A percentile compares a stretch with the other conserved stretches of the same genome.
Conservation (phyloP, 2,888 invertebrate genomes). For the Eristalis pertinax region DNA sequence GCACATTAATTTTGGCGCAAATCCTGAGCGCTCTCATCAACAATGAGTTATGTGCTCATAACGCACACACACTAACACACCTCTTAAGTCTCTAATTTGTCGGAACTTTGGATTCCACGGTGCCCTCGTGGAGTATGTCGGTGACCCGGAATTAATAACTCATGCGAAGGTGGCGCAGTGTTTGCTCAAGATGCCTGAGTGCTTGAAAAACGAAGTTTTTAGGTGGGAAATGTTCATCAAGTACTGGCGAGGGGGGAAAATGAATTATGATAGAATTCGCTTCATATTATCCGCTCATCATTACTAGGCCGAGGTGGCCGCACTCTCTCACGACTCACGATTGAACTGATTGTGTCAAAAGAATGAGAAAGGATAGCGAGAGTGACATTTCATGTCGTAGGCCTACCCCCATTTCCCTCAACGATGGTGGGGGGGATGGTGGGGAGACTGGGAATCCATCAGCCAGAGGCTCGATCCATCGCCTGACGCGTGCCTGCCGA, state of each 20-base stretch:
- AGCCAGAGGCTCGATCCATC: background rate
- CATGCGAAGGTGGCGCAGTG: background rate
- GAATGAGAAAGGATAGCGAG: slow-evolving; percentile 16
- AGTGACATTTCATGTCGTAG: slow-evolving; percentile 35
- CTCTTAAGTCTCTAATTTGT: slow-evolving; percentile 46
- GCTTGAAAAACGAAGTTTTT: slow-evolving; percentile 32
- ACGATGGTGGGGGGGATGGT: background rate
- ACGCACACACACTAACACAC: slow-evolving; percentile 25
- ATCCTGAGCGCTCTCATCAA: slow-evolving; percentile 36
- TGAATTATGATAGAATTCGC: slow-evolving; percentile 40
- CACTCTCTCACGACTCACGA: background rate
- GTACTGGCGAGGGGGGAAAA: background rate
- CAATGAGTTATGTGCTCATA: slow-evolving; percentile 52
- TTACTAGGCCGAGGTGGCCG: slow-evolving; percentile 5
- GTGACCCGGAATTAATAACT: background rate
- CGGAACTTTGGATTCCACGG: slow-evolving; percentile 9
- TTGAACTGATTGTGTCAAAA: slow-evolving; percentile 2
- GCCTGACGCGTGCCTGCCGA: slow-evolving; percentile 11
- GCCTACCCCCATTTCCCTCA: background rate
- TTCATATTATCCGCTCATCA: slow-evolving; percentile 21
- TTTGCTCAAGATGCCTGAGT: slow-evolving; percentile 8
- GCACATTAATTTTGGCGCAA: slow-evolving; percentile 34
- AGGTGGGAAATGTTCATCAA: background rate
- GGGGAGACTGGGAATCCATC: background rate
- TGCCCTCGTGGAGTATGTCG: background rate